phyloP scores from a whole-genome alignment of 2,113 vertebrate genomes.

The Raja brachyura region DNA sequence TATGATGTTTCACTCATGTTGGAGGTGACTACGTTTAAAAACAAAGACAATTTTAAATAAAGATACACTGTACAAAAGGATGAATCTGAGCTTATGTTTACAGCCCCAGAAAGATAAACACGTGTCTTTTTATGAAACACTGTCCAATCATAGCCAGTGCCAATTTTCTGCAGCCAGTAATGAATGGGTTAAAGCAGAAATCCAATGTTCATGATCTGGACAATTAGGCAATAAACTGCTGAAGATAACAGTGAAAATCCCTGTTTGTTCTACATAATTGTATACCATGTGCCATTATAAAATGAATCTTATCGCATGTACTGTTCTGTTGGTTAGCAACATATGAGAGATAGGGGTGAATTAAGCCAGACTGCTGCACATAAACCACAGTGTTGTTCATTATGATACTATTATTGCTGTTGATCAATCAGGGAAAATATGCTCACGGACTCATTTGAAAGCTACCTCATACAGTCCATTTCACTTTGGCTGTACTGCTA shows the following conservation, averaged over 20 bases:
- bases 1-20: neutral
- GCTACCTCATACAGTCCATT: neutral
- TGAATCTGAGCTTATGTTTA: neutral
- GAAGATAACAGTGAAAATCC: neutral
- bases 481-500: neutral
- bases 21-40: neutral
- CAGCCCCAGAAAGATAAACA: neutral
- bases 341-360: neutral
- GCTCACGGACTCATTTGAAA: neutral
- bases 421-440: conserved; percentile 1
- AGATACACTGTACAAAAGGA: neutral
- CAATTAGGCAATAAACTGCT: neutral
- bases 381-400: neutral
- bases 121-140: neutral
- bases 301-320: neutral
- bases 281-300: neutral
- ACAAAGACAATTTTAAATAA: conserved; percentile 20
- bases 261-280: neutral
- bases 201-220: neutral
- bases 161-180: neutral
- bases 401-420: neutral
- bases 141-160: neutral
- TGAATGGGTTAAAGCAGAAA: neutral
- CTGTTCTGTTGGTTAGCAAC: conserved; percentile 26
- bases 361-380: neutral